Evolutionary conservation across 2,888 invertebrate species (phyloP), one percentile per base, ranked within the genome.

Genomic region (Mesodorylaimus sp.): DNA sequence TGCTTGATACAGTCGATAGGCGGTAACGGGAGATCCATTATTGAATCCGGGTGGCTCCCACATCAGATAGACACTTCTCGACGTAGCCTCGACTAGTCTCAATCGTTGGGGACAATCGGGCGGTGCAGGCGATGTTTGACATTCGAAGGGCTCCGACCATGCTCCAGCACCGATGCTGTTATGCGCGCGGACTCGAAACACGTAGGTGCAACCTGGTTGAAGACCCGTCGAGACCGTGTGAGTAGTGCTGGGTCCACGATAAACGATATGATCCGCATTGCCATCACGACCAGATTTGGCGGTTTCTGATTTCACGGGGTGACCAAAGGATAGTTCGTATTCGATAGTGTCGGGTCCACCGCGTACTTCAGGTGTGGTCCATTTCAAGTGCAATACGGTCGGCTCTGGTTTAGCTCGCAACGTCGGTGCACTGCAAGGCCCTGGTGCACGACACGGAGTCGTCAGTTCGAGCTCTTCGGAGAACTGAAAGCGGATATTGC

Each of bases 301-400:
- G n/a, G n/a, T n/a, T n/a, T 21, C 69, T 69, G 84, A 72, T 63
- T 83, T 80, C 45, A 84, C 75, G 67, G n/a, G n/a, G n/a, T n/a
- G n/a, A n/a, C n/a, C n/a, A 69, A 84, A 72, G 63, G 83, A 81
- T 45, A 84, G 75, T 68, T 85, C 81, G 68, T 80, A 87, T 67
- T 83, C 81, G 48, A 76, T 72, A 3, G 82, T 72, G 2, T 77
- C 75, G 1, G 81, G 76, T 2, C 83, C 83, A 27, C 82, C 83
- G 64, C 78, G 78, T 65, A 79, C 79, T 62, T 78, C 78, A 55
- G 82, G 77, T 66, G 76, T 71, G 57, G 41, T 67, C 75, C 75
- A 75, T 59, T 70, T 68, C 41, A 76, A 62, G 57, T 73, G 69
- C 50, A 75, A 62, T 45, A 70, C 69, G 58, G 78, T 79, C 42